phyloP scores from a whole-genome alignment of 2,113 vertebrate species.

The Loxodonta africana region DNA sequence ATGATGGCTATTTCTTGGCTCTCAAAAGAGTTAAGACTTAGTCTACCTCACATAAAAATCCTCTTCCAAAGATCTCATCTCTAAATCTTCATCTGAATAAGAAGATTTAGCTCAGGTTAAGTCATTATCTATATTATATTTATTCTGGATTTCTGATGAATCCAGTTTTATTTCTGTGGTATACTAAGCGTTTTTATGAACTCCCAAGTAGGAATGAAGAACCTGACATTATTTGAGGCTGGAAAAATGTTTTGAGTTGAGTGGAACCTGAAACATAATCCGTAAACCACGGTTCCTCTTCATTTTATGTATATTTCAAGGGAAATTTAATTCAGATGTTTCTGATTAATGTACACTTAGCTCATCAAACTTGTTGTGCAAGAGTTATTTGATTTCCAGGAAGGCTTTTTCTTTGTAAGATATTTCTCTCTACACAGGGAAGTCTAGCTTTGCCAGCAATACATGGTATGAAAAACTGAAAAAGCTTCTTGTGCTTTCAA shows the following conservation, averaged over 20 bases:
- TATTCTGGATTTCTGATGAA: constrained; percentile 64
- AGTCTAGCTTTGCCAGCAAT: constrained; percentile 28
- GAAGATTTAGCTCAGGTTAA: constrained; percentile 62
- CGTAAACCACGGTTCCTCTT: constrained; percentile 81
- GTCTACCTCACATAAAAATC: not conserved
- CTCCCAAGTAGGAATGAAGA: constrained; percentile 70
- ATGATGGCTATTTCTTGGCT: not conserved
- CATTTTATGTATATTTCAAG: constrained; percentile 84
- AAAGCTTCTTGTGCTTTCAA: constrained; percentile 9
- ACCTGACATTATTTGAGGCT: constrained; percentile 54
- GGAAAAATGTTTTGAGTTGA: constrained; percentile 76
- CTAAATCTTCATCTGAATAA: constrained; percentile 14
- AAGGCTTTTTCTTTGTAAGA: constrained; percentile 65
- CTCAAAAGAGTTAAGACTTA: not conserved
- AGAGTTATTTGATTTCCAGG: constrained; percentile 77
- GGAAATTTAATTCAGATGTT: constrained; percentile 85
- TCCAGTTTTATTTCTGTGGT: constrained; percentile 72
- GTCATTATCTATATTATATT: constrained; percentile 62
- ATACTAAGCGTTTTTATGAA: constrained; percentile 75
- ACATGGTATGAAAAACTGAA: constrained; percentile 1
- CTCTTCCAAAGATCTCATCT: not conserved
- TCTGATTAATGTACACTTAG: constrained; percentile 80
- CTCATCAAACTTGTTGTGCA: constrained; percentile 78
- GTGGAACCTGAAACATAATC: constrained; percentile 81
- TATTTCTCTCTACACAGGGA: constrained; percentile 52